Conservation (phyloP, 2,797 vertebrate species). For the Melopsittacus undulatus region DNA sequence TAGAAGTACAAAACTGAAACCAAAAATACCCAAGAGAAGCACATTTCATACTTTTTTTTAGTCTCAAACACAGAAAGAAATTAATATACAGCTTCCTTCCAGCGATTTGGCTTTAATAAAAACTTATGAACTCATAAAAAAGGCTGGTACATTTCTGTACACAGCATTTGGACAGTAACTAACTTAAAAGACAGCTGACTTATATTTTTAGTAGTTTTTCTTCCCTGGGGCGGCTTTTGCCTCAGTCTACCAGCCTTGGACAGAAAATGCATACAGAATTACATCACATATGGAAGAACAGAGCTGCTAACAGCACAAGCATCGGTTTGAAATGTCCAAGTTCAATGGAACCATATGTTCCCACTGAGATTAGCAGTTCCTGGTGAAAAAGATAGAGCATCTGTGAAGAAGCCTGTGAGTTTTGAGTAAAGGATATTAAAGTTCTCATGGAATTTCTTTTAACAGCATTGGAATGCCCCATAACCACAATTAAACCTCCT, state of each 20-base stretch:
- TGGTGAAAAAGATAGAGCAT: constrained; percentile 18
- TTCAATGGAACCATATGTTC: constrained; percentile 45
- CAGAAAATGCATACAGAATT: constrained; percentile 15
- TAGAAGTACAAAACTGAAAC: constrained; percentile 30
- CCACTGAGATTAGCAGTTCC: not conserved
- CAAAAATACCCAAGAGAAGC: constrained; percentile 49
- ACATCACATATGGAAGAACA: constrained; percentile 37
- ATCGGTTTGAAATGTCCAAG: not conserved
- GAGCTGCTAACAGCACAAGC: constrained; percentile 4
- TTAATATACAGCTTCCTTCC: constrained; percentile 62
- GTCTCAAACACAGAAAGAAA: constrained; percentile 29
- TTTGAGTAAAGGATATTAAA: not conserved
- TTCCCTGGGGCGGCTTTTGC: not conserved
- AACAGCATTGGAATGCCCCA: not conserved
- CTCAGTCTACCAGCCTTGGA: constrained; percentile 44
- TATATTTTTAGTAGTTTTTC: constrained; percentile 49
- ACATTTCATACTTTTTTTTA: constrained; percentile 49
- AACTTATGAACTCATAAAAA: constrained; percentile 43
- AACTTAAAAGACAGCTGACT: constrained; percentile 33
- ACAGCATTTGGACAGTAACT: constrained; percentile 28
- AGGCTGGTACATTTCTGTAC: constrained; percentile 28
- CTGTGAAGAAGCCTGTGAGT: not conserved
- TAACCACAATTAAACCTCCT: not conserved
- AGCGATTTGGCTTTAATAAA: constrained; percentile 67
- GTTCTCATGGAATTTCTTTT: not conserved